Evolutionary conservation across 1,140 invertebrate species (phyloP), one percentile per base, ranked within the genome.

Genomic region (Penaeus chinensis): DNA sequence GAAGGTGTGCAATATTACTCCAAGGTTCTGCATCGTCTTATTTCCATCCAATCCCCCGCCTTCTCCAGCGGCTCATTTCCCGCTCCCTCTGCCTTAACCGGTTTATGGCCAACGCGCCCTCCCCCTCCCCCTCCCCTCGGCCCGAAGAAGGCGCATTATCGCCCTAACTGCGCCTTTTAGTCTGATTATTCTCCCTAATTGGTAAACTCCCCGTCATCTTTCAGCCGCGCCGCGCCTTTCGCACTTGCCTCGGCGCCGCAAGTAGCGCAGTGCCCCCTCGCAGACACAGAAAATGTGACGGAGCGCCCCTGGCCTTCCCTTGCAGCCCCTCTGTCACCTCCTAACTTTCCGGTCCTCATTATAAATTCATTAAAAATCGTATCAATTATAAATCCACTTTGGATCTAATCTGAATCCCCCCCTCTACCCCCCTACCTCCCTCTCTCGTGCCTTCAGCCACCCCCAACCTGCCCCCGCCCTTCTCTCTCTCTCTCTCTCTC

Each of bases 351-450:
- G 74, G 63, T 78, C 74, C 87, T 88, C 87, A 88, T 88, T 88
- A 88, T 88, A 88, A 88, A 88, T 88, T 88, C 87, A 88, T 88
- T 88, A 88, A 88, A 88, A 88, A 88, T 80, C 87, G 87, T 88
- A 88, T 88, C 87, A 88, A 88, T 88, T 88, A 88, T 88, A 88
- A 88, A 88, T 84, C 87, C 87, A 88, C 87, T 88, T 88, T 84
- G 87, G 87, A 80, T 88, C 87, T 88, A 88, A 88, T 88, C 87
- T 84, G 81, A 88, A 78, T 37, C 71, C 47, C 76, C 81, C 77
- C 83, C 84, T 27, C 61, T 13, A 1, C 63, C 22, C 61, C 84
- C 63, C 84, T 79, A n/a, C n/a, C 47, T 60, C 42, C 42, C 62
- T 24, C 32, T 47, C 42, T 61, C 81, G n/a, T 62, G 60, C n/a